Evolutionary conservation across 2,113 vertebrate species (phyloP).

Genomic region (Oncorhynchus kisutch): DNA sequence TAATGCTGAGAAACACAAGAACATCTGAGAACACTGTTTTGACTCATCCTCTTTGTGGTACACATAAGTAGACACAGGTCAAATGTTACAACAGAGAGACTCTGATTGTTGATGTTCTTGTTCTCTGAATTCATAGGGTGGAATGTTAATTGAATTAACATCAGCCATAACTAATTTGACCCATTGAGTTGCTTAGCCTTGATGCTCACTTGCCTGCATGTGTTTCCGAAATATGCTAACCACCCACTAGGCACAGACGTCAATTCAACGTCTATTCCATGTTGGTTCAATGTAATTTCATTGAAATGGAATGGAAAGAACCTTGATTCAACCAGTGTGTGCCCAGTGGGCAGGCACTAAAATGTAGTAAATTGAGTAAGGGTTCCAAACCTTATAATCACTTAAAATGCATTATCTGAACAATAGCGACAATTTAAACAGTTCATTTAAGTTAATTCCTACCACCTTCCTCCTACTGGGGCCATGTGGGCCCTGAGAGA

Average conservation of each 20-base stretch:
- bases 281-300: no score
- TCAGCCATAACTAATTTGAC: not conserved
- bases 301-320: no score
- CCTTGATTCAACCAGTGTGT: no score
- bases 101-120: not conserved
- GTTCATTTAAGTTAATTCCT: not conserved
- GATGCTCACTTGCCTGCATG: not conserved
- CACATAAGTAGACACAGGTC: not conserved
- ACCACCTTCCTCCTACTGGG: conserved; percentile 5
- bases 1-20: conserved; percentile 36
- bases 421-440: not conserved
- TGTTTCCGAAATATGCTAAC: not conserved
- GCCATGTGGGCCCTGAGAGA: conserved; percentile 12
- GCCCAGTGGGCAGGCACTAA: not conserved
- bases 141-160: not conserved
- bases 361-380: no score
- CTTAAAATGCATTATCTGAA: not conserved
- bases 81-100: not conserved
- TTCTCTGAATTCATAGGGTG: not conserved
- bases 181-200: not conserved
- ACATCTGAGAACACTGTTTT: conserved; percentile 11
- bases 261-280: no score
- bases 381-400: no score
- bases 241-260: no score
- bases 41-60: conserved; percentile 8